Percentiles rank a stretch among this genome's conserved stretches.
Conservation (phyloP, 2,797 vertebrate species). For the Clarias platycephalus region DNA sequence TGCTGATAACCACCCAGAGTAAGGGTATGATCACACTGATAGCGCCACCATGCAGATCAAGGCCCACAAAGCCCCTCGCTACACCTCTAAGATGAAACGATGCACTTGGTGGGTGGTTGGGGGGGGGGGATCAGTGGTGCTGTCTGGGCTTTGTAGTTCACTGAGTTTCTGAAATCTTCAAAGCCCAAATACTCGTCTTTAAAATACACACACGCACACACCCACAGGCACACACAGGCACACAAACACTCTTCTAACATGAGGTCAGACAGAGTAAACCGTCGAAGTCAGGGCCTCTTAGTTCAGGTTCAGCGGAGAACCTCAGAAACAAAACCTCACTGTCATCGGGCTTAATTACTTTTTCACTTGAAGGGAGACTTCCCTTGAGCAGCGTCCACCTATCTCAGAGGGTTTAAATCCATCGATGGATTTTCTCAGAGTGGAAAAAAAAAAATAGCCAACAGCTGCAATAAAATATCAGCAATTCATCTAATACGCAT, state of each 20-base stretch:
- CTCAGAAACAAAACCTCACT: conserved; percentile 33
- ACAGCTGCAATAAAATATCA: conserved; percentile 17
- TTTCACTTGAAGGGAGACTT: conserved; percentile 28
- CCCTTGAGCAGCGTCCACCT: conserved; percentile 15
- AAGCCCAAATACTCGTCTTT: conserved; percentile 37
- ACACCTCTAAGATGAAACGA: conserved; percentile 35
- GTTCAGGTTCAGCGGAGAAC: conserved; percentile 41
- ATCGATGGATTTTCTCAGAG: conserved; percentile 13
- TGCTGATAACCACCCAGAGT: conserved; percentile 38
- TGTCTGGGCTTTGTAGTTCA: conserved; percentile 36
- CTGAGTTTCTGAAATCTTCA: conserved; percentile 43
- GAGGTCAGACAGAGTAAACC: conserved; percentile 29
- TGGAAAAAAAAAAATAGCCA: conserved; percentile 20
- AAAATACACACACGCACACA: conserved; percentile 34
- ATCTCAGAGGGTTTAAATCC: conserved; percentile 23
- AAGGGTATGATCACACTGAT: conserved; percentile 32
- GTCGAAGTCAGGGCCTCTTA: conserved; percentile 22
- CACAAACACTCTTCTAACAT: conserved; percentile 1
- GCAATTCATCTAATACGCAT: background rate
- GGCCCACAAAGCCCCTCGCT: conserved; percentile 45
- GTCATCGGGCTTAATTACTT: conserved; percentile 42
- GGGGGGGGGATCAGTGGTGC: conserved; percentile 8
- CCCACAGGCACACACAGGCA: background rate
- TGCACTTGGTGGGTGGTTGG: background rate
- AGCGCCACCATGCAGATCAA: conserved; percentile 50